phyloP scores from a whole-genome alignment of 2,113 vertebrate species.

The Chiloscyllium plagiosum region DNA sequence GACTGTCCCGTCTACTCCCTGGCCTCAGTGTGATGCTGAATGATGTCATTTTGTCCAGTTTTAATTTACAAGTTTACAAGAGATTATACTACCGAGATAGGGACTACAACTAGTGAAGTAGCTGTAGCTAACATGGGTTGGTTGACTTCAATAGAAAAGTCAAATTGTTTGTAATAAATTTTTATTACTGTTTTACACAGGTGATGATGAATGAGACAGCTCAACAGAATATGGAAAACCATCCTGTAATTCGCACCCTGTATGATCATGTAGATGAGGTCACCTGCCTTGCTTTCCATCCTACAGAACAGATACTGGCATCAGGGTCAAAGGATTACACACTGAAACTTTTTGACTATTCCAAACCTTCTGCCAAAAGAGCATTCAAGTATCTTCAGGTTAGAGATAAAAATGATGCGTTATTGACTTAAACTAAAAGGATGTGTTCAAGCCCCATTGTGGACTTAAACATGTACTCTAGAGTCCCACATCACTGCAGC shows the following conservation, averaged over 20 bases:
- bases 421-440: neutral
- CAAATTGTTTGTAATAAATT: neutral
- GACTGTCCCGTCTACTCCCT: neutral
- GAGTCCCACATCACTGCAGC: neutral
- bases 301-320: slow-evolving; percentile 90
- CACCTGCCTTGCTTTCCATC: slow-evolving; percentile 91
- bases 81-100: neutral
- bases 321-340: slow-evolving; percentile 96
- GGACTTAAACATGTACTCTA: neutral
- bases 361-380: slow-evolving; percentile 95
- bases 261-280: slow-evolving; percentile 97
- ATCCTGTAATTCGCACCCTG: slow-evolving; percentile 90
- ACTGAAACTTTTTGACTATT: slow-evolving; percentile 96
- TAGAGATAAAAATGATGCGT: slow-evolving; percentile 39
- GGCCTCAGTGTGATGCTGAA: neutral
- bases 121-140: neutral
- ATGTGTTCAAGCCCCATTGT: neutral
- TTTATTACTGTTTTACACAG: slow-evolving; percentile 52
- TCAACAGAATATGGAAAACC: slow-evolving; percentile 98
- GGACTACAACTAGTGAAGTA: neutral
- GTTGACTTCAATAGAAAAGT: neutral
- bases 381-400: slow-evolving; percentile 99
- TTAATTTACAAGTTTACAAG: too few species aligned
- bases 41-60: neutral
- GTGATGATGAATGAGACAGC: slow-evolving; percentile 99